Evolutionary conservation across 1,140 invertebrate species (phyloP), one percentile per base, ranked within the genome.

Genomic region (Hylaeus anthracinus): DNA sequence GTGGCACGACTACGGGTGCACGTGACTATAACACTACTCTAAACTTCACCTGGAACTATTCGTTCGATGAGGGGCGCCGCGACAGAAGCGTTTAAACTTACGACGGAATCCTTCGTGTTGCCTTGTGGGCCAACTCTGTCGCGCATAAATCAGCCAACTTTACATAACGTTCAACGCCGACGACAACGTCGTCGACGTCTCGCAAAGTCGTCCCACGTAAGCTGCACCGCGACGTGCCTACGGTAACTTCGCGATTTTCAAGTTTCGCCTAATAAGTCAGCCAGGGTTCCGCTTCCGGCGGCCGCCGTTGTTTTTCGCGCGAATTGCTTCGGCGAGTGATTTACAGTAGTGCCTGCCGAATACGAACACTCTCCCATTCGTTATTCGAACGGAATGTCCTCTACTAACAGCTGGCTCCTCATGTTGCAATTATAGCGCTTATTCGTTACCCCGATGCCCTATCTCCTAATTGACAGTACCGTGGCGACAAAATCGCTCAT

Each of bases 61-160:
- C 88, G 85, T 89, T 88, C 81, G 77, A 73, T 76, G 71, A 60
- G 12, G 51, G 53, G 61, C 26, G 39, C 63, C 63, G 61, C 67
- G 74, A 79, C 71, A 69, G 85, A 84, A 87, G 65, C 82, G 86
- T 86, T 89, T 87, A 88, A 89, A 89, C 87, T 89, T 89, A 79
- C 86, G 83, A 83, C 81, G 86, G 86, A 88, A 87, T 89, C 84
- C 88, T 88, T 86, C 86, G 86, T 84, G 88, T 83, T 86, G 82
- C 84, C 84, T 72, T 66, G 71, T 69, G 64, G 75, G 77, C 83
- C 78, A 79, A 80, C 84, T 84, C 81, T 69, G 86, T 63, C 77
- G 80, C 86, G 87, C 84, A 87, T 88, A 89, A 89, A 89, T 89
- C 87, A 89, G 80, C 74, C 82, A 88, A 88, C 84, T 86, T 88